These are phyloP conservation scores for Rhagophthalmus giganteus DNA, from an alignment of 2,888 invertebrate genomes.

Conservation along the genomic window DNA sequence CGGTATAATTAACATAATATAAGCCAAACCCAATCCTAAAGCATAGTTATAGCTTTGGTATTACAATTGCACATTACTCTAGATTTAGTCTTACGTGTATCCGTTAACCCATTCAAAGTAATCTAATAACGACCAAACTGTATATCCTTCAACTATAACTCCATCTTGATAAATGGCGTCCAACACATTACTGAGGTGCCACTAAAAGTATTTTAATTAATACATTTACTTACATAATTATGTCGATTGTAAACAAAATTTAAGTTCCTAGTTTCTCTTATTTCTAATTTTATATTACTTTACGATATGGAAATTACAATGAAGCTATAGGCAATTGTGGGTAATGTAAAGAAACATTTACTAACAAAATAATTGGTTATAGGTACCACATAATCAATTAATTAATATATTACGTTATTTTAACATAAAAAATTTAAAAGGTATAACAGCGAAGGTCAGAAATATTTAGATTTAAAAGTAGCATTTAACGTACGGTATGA, in stretches of 20 bases:
- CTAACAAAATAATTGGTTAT: too few species aligned
- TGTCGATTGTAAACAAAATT: too few species aligned
- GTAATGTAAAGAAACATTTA: too few species aligned
- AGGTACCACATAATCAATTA: too few species aligned
- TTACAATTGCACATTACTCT: background rate
- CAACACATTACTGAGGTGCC: constrained; percentile 1
- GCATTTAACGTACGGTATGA: background rate
- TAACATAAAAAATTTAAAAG: too few species aligned
- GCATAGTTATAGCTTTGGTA: background rate
- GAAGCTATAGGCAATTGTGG: too few species aligned
- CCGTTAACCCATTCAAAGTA: constrained; percentile 65
- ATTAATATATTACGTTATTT: too few species aligned
- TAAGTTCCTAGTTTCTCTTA: too few species aligned
- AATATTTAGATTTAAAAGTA: background rate
- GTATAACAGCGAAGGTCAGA: too few species aligned
- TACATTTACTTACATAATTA: too few species aligned
- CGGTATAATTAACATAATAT: constrained; percentile 20
- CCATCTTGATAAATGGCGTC: constrained; percentile 19
- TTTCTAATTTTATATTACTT: too few species aligned
- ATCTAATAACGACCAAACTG: constrained; percentile 66
- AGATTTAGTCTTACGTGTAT: background rate
- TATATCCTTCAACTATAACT: constrained; percentile 59
- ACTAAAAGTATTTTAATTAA: constrained; percentile 2
- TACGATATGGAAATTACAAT: too few species aligned
- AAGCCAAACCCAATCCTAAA: constrained; percentile 23